phyloP scores from a whole-genome alignment of 2,888 invertebrate genomes.

The Sabatieria punctata region DNA sequence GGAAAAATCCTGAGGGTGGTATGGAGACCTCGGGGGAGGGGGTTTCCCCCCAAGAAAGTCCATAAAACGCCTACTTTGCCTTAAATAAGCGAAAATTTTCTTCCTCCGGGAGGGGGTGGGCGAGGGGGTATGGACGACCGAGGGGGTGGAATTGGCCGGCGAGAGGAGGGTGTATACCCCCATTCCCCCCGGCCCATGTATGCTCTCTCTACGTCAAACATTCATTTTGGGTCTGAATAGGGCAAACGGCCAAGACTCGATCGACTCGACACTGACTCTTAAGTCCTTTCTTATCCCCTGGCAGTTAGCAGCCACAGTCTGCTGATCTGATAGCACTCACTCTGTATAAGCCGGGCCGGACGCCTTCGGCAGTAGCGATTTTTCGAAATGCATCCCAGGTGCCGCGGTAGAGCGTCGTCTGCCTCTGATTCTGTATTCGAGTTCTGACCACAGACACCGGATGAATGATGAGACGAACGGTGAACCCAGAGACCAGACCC shows the following conservation, averaged over 20 bases:
- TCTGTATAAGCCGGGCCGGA: slow-evolving; percentile 67
- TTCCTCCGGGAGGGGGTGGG: too few relatives aligned
- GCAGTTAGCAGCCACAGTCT: slow-evolving; percentile 59
- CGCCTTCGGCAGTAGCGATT: slow-evolving; percentile 65
- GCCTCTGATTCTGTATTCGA: slow-evolving; percentile 62
- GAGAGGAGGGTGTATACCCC: too few relatives aligned
- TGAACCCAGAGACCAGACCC: slow-evolving; percentile 69
- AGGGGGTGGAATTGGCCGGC: too few relatives aligned
- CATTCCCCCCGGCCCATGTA: not conserved
- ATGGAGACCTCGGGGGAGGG: too few relatives aligned
- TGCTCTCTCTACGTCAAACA: slow-evolving; percentile 47
- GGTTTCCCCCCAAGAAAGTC: too few relatives aligned
- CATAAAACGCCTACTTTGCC: too few relatives aligned
- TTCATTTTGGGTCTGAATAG: too few relatives aligned
- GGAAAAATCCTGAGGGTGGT: too few relatives aligned
- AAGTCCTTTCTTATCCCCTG: slow-evolving; percentile 78
- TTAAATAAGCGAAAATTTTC: too few relatives aligned
- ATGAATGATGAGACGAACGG: slow-evolving; percentile 58
- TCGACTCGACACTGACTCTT: too few relatives aligned
- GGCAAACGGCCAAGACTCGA: too few relatives aligned
- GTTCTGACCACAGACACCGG: slow-evolving; percentile 86
- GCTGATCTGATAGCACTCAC: slow-evolving; percentile 71
- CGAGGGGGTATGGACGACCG: too few relatives aligned
- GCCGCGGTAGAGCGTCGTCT: slow-evolving; percentile 54
- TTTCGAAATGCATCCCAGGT: slow-evolving; percentile 74